A percentile compares a stretch with the other conserved stretches of the same genome.
Evolutionary conservation across 2,797 vertebrate species (phyloP).

Genomic region (Peromyscus melanophrys): DNA sequence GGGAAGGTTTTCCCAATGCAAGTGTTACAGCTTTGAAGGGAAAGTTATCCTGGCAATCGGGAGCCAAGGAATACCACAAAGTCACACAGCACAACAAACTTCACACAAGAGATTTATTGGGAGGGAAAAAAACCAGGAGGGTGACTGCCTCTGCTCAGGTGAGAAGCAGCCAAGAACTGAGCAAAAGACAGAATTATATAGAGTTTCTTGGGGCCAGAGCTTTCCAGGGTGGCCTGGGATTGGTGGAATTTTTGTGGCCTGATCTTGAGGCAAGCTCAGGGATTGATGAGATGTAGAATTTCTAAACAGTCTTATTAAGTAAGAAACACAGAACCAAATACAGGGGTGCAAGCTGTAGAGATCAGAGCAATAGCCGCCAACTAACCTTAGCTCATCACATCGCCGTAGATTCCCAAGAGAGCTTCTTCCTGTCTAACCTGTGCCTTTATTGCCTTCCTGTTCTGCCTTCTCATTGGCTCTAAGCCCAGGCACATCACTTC

Average conservation of each 20-base stretch:
- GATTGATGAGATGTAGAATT: background rate
- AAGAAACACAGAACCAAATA: too few relatives aligned
- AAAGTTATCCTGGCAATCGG: background rate
- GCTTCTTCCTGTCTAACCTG: too few relatives aligned
- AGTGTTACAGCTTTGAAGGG: background rate
- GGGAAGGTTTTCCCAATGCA: background rate
- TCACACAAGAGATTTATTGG: background rate
- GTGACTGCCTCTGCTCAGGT: background rate
- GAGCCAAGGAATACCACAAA: background rate
- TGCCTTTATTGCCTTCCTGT: too few relatives aligned
- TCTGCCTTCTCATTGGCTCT: too few relatives aligned
- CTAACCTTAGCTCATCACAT: too few relatives aligned
- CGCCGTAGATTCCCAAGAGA: too few relatives aligned
- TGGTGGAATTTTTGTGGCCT: background rate
- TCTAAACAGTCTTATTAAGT: too few relatives aligned
- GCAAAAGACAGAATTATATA: background rate
- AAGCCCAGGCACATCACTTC: too few relatives aligned
- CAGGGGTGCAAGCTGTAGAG: too few relatives aligned
- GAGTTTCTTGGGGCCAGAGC: background rate
- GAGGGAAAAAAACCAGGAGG: background rate
- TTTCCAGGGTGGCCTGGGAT: background rate
- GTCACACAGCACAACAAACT: background rate
- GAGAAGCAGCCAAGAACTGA: background rate
- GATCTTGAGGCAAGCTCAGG: background rate
- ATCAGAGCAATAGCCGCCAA: too few relatives aligned